phyloP scores from a whole-genome alignment of 1,140 invertebrate genomes.

The Spodoptera litura region DNA sequence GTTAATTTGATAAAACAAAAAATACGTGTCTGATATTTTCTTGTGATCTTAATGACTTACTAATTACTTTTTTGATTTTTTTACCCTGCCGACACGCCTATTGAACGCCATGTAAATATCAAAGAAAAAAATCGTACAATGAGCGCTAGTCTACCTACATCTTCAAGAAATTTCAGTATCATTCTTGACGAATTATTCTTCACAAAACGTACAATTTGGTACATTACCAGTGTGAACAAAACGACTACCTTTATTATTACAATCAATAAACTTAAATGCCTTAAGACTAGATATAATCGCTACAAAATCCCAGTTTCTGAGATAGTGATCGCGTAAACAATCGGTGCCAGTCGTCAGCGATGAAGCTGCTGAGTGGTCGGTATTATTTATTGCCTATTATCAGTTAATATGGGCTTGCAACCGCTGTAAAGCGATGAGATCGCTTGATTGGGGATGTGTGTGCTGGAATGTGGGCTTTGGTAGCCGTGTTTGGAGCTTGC shows the following conservation, averaged over 20 bases:
- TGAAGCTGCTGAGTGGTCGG: conserved; percentile 45
- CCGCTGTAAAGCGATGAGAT: conserved; percentile 41
- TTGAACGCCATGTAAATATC: no score
- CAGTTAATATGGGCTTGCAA: conserved; percentile 40
- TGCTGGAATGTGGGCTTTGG: conserved; percentile 16
- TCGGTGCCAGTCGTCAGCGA: conserved; percentile 36
- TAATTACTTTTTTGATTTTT: no score
- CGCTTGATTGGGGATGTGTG: conserved; percentile 32
- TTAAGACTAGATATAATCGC: conserved; percentile 31
- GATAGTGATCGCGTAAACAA: conserved; percentile 37
- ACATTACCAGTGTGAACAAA: conserved; percentile 10
- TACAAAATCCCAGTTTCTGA: conserved; percentile 36
- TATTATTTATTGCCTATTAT: conserved; percentile 55
- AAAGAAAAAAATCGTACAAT: no score
- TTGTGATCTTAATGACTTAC: no score
- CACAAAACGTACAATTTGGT: neutral
- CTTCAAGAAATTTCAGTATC: no score
- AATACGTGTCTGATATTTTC: no score
- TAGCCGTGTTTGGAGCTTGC: conserved; percentile 3
- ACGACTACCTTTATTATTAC: conserved; percentile 20
- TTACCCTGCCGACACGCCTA: no score
- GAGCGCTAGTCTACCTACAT: no score
- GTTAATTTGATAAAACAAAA: no score
- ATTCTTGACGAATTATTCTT: neutral
- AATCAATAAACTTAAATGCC: conserved; percentile 41